These are phyloP conservation scores for Meleagris gallopavo DNA, from an alignment of 2,113 vertebrate genomes.

Conservation along the genomic window DNA sequence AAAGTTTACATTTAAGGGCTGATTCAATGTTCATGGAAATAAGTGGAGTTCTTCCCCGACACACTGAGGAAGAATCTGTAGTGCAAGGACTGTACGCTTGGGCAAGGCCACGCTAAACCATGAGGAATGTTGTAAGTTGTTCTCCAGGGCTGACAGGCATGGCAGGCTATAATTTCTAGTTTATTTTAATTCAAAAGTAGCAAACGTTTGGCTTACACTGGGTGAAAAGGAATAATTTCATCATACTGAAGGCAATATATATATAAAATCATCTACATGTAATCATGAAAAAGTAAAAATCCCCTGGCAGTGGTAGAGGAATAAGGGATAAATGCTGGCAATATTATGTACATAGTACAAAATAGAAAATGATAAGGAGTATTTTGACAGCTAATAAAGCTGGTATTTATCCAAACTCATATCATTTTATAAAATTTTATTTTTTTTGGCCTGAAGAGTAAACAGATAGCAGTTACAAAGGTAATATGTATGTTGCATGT, in stretches of 20 bases:
- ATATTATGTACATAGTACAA: background rate
- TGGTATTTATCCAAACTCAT: background rate
- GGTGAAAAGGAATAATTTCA: conserved; percentile 19
- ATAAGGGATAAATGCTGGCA: background rate
- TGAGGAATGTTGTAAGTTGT: background rate
- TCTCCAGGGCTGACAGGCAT: background rate
- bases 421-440: background rate
- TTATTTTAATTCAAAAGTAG: background rate
- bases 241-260: background rate
- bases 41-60: background rate
- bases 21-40: background rate
- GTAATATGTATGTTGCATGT: background rate
- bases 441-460: background rate
- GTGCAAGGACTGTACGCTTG: background rate
- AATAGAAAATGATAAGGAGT: background rate
- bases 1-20: background rate
- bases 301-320: background rate
- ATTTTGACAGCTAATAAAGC: background rate
- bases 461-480: background rate
- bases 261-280: background rate
- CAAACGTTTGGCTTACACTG: background rate
- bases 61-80: fast-evolving
- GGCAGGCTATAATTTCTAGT: background rate
- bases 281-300: background rate
- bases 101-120: background rate